Evolutionary conservation across 2,797 vertebrate genomes (phyloP).

Genomic region (Phrynocephalus guinanensis): DNA sequence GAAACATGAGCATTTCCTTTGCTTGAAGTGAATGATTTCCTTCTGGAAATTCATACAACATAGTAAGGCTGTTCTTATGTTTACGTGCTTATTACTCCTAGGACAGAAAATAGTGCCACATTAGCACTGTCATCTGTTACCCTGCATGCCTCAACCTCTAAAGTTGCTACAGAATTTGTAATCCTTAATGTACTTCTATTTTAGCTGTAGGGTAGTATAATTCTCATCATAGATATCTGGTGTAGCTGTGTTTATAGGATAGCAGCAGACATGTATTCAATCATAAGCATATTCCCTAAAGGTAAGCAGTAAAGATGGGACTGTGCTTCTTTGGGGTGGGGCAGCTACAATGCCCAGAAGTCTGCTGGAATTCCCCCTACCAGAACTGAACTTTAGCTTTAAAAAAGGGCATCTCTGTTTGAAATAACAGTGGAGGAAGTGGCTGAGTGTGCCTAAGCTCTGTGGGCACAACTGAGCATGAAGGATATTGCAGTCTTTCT

Average conservation of each 20-base stretch:
- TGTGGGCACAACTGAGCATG: too few relatives aligned
- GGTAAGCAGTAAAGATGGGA: not conserved
- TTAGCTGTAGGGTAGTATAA: not conserved
- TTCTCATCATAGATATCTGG: not conserved
- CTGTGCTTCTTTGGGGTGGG: too few relatives aligned
- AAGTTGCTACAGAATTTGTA: constrained; percentile 22
- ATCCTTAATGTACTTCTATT: not conserved
- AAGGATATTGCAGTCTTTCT: too few relatives aligned
- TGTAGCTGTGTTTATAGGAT: not conserved
- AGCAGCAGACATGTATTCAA: not conserved
- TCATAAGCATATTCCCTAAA: not conserved
- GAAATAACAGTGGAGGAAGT: too few relatives aligned
- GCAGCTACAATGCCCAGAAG: too few relatives aligned
- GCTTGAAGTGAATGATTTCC: not conserved
- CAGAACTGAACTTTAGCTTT: too few relatives aligned
- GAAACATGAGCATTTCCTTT: constrained; percentile 2
- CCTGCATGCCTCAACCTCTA: not conserved
- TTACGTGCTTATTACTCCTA: constrained; percentile 11
- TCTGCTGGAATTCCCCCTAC: too few relatives aligned
- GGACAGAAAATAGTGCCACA: constrained; percentile 5
- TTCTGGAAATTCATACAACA: not conserved
- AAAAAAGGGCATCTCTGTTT: too few relatives aligned
- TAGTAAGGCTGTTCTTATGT: not conserved
- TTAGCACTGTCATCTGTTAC: constrained; percentile 14
- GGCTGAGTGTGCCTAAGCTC: too few relatives aligned